phyloP scores from a whole-genome alignment of 2,888 invertebrate species.

The Rhyacophila evoluta region DNA sequence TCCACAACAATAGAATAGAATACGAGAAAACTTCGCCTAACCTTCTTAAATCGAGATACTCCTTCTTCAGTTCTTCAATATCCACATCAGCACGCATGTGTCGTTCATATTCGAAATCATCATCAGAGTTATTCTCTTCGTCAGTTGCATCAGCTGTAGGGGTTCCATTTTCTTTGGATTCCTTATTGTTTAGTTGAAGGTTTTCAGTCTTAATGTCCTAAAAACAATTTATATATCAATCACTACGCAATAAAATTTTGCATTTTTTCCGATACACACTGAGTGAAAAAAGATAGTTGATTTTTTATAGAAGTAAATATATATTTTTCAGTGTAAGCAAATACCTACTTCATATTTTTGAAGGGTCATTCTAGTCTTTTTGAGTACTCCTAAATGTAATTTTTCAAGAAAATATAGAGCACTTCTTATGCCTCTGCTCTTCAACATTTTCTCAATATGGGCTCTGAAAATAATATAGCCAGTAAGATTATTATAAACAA shows the following conservation, averaged over 20 bases:
- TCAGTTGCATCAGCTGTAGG: constrained; percentile 1
- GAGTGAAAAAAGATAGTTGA: no score
- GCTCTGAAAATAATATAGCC: constrained; percentile 66
- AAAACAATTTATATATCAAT: constrained; percentile 31
- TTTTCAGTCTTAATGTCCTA: constrained; percentile 41
- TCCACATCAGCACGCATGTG: constrained; percentile 50
- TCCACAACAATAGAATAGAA: no score
- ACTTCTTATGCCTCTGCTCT: constrained; percentile 87
- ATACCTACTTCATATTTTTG: constrained; percentile 67
- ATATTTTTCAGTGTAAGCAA: no score
- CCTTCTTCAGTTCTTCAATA: constrained; percentile 60
- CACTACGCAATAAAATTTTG: no score
- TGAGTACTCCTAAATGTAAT: constrained; percentile 76
- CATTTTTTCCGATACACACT: no score
- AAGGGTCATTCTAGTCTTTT: constrained; percentile 79
- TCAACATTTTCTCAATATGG: constrained; percentile 89
- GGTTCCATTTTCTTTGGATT: constrained; percentile 30
- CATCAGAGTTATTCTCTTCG: constrained; percentile 47
- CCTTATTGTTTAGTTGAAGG: constrained; percentile 4
- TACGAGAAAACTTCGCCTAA: no score
- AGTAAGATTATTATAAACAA: neutral
- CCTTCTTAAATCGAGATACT: constrained; percentile 61
- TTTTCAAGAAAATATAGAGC: constrained; percentile 84
- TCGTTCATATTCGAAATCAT: constrained; percentile 52
- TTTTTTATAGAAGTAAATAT: no score